A percentile compares a stretch with the other conserved stretches of the same genome.
phyloP scores from a whole-genome alignment of 92 coral and sea anemone genomes.

The Scolanthus callimorphus region DNA sequence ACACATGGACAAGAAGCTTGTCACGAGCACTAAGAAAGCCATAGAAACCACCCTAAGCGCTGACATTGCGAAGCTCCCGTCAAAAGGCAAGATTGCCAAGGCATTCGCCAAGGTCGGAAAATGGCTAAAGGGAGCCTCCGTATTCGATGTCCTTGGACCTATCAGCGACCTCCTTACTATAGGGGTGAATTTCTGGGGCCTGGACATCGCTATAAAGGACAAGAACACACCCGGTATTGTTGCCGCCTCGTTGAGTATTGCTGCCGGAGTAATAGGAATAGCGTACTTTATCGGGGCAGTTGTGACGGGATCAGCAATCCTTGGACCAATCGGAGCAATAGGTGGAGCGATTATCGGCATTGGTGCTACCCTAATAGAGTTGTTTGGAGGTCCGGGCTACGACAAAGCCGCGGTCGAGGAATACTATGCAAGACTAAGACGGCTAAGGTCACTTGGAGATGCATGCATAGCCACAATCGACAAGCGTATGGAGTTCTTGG shows the following conservation, averaged over 20 bases:
- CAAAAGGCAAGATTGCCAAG: constrained; percentile 2
- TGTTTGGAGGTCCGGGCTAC: constrained; percentile 1
- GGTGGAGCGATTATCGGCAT: constrained; percentile 7
- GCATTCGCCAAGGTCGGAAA: constrained; percentile 4
- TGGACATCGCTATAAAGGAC: constrained; percentile 9
- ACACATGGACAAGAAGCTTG: not conserved
- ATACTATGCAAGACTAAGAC: not conserved
- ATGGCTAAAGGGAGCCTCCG: constrained; percentile 14
- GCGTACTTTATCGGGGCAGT: not conserved
- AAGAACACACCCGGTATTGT: too few species aligned
- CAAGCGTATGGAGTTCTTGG: constrained; percentile 4
- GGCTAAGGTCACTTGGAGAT: not conserved
- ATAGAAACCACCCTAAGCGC: not conserved
- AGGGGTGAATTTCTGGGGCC: constrained; percentile 14
- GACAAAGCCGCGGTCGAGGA: not conserved
- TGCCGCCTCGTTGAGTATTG: constrained; percentile 18
- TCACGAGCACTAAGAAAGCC: not conserved
- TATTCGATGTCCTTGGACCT: constrained; percentile 9
- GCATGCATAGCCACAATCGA: constrained; percentile 1
- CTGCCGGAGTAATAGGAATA: constrained; percentile 6
- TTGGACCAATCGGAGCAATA: constrained; percentile 10
- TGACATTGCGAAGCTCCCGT: not conserved
- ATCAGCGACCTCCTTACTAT: constrained; percentile 1
- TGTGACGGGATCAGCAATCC: constrained; percentile 4
- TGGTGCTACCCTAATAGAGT: not conserved